Conservation (phyloP, 2,888 invertebrate species). For the Drosophila atripex region DNA sequence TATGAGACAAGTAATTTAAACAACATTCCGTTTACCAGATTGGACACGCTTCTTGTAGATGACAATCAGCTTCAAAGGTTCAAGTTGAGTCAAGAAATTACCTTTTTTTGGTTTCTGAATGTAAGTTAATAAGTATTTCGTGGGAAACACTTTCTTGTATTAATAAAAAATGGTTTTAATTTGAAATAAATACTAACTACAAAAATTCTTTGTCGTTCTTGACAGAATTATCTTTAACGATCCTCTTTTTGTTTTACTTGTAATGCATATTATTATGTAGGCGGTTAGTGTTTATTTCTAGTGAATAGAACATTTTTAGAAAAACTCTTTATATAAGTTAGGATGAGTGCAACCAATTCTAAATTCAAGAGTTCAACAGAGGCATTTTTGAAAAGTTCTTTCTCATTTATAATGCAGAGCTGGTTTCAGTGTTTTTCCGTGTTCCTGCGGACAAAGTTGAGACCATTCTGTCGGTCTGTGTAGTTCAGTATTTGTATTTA, state of each 20-base stretch:
- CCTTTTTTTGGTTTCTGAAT: neutral
- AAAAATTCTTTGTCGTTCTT: no score
- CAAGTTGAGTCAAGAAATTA: neutral
- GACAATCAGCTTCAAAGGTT: slow-evolving; percentile 9
- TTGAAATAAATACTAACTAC: no score
- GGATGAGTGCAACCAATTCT: neutral
- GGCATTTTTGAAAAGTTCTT: slow-evolving; percentile 5
- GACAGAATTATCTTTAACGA: no score
- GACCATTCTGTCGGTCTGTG: neutral
- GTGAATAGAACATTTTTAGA: neutral
- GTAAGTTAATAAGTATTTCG: neutral
- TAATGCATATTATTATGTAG: no score
- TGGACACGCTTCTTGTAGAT: slow-evolving; percentile 27
- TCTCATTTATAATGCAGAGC: slow-evolving; percentile 38
- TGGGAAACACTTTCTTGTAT: neutral
- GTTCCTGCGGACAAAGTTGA: slow-evolving; percentile 5
- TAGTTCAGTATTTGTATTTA: slow-evolving; percentile 1
- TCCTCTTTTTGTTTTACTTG: no score
- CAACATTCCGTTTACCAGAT: slow-evolving; percentile 36
- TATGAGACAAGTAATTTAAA: slow-evolving; percentile 45
- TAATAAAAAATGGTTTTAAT: no score
- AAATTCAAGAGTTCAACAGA: neutral
- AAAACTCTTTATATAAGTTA: neutral
- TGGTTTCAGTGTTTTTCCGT: slow-evolving; percentile 32
- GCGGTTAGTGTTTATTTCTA: neutral